A percentile compares a stretch with the other conserved stretches of the same genome.
These are phyloP conservation scores for Penaeus indicus DNA, from an alignment of 1,140 invertebrate genomes.

Conservation along the genomic window DNA sequence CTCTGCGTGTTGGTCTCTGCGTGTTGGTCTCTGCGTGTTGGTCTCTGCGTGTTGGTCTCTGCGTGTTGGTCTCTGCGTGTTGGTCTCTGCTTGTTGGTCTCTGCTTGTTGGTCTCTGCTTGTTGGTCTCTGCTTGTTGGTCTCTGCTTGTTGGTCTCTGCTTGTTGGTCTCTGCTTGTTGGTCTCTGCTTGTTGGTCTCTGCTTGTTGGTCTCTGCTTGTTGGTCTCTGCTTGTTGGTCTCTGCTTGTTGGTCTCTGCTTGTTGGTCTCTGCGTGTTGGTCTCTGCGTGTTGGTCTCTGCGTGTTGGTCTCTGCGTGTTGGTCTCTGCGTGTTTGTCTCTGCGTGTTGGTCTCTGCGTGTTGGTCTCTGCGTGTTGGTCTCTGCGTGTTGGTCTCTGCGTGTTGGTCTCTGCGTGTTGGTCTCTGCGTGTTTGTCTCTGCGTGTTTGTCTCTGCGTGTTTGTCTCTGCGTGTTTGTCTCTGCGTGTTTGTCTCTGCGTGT, in stretches of 20 bases:
- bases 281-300: background rate
- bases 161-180: background rate
- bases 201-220: no score
- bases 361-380: background rate
- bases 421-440: background rate
- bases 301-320: background rate
- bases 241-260: no score
- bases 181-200: background rate
- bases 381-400: background rate
- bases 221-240: background rate
- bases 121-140: background rate
- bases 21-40: background rate
- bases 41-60: background rate
- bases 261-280: background rate
- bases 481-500: background rate
- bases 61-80: background rate
- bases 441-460: no score
- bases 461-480: background rate
- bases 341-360: background rate
- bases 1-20: background rate
- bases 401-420: background rate
- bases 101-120: background rate
- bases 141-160: background rate
- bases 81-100: background rate
- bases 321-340: background rate